phyloP scores from a whole-genome alignment of 2,113 vertebrate genomes.

The Murina feae region DNA sequence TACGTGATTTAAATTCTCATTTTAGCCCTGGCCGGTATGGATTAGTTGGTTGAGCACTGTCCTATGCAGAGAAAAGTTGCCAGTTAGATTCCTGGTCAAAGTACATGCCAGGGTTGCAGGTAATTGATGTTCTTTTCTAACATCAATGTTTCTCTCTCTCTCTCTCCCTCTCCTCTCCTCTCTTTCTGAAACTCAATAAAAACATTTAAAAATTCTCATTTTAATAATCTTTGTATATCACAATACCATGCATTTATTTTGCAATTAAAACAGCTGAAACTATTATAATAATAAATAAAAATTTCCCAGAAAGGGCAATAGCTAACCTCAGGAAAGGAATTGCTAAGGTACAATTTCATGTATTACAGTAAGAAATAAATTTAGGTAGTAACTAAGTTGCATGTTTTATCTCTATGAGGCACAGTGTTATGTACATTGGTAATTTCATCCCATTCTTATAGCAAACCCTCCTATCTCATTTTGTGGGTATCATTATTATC shows the following conservation, averaged over 20 bases:
- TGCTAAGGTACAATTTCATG: background rate
- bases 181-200: too few relatives aligned
- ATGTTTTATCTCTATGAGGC: background rate
- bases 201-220: background rate
- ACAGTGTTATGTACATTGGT: background rate
- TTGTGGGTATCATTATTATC: background rate
- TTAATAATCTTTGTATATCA: background rate
- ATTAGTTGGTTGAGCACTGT: too few relatives aligned
- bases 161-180: too few relatives aligned
- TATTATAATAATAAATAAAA: background rate
- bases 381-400: background rate
- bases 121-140: too few relatives aligned
- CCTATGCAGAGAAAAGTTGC: too few relatives aligned
- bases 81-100: too few relatives aligned
- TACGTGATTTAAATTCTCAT: too few relatives aligned
- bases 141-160: too few relatives aligned
- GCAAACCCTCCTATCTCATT: too few relatives aligned
- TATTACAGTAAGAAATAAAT: background rate
- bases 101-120: too few relatives aligned
- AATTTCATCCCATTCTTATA: background rate
- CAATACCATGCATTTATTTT: background rate
- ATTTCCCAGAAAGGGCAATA: background rate
- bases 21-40: too few relatives aligned
- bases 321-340: background rate
- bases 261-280: background rate